phyloP scores from a whole-genome alignment of 2,113 vertebrate genomes.

The Zonotrichia leucophrys region DNA sequence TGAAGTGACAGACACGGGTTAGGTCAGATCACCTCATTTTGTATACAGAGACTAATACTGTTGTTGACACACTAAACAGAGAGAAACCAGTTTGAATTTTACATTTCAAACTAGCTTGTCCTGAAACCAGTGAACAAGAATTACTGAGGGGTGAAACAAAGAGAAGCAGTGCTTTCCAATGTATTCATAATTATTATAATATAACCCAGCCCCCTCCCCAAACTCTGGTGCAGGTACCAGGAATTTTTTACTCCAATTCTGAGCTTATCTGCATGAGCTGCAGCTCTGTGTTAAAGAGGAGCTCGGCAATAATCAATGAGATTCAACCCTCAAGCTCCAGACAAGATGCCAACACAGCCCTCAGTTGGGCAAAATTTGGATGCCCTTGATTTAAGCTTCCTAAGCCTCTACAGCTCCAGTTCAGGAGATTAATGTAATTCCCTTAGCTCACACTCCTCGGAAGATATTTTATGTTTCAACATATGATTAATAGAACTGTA shows the following conservation, averaged over 20 bases:
- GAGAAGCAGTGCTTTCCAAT: background rate
- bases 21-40: background rate
- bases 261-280: background rate
- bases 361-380: constrained; percentile 62
- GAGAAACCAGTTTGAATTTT: background rate
- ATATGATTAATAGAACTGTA: background rate
- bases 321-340: background rate
- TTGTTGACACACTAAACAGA: background rate
- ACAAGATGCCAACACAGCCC: constrained; percentile 35
- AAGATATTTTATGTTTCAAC: constrained; percentile 22
- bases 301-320: background rate
- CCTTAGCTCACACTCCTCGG: constrained; percentile 8
- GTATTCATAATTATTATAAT: background rate
- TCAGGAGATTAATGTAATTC: constrained; percentile 66
- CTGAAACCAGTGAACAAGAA: background rate
- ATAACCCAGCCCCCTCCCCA: accelerated
- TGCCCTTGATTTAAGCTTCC: constrained; percentile 68
- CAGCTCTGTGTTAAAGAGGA: background rate
- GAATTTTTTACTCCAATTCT: background rate
- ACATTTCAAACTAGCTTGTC: background rate
- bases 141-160: background rate
- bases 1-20: background rate
- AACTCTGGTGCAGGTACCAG: background rate
- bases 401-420: constrained; percentile 59
- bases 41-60: background rate